Evolutionary conservation across 2,888 invertebrate genomes (phyloP).

Genomic region (Heliconius erato): DNA sequence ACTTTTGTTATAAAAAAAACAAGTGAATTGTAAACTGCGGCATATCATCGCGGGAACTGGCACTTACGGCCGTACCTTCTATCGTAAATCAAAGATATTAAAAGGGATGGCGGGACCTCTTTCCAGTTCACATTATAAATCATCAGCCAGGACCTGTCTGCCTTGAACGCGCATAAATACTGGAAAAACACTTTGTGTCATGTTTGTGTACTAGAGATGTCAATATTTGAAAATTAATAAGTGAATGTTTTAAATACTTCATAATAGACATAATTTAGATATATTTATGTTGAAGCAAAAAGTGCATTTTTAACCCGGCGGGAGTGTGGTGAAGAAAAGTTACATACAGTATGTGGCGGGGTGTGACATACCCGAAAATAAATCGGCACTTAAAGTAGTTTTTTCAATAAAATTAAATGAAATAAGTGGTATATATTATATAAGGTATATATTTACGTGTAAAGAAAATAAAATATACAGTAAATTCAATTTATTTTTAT

Average conservation of each 20-base stretch:
- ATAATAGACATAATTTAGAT: background rate
- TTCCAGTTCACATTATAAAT: conserved; percentile 85
- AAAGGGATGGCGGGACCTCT: conserved; percentile 85
- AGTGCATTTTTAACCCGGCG: too few species aligned
- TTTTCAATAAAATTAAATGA: too few species aligned
- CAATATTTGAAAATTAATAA: background rate
- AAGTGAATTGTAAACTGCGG: conserved; percentile 81
- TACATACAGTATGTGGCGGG: too few species aligned
- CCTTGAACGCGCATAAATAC: conserved; percentile 78
- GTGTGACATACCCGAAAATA: too few species aligned
- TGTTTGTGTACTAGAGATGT: conserved; percentile 5
- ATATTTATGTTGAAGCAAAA: too few species aligned
- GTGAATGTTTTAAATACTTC: background rate
- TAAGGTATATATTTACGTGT: too few species aligned
- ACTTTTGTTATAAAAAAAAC: conserved; percentile 78
- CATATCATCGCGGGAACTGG: conserved; percentile 83
- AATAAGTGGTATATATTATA: too few species aligned
- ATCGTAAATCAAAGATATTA: conserved; percentile 86
- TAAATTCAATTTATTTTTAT: too few species aligned
- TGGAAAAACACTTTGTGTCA: conserved; percentile 47
- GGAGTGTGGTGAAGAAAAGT: too few species aligned
- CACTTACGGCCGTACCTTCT: conserved; percentile 83
- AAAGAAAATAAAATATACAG: too few species aligned
- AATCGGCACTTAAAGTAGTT: too few species aligned
- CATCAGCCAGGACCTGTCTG: conserved; percentile 79